Evolutionary conservation across 2,113 vertebrate species (phyloP), one percentile per base, ranked within the genome.

Genomic region (Urocynchramus pylzowi): DNA sequence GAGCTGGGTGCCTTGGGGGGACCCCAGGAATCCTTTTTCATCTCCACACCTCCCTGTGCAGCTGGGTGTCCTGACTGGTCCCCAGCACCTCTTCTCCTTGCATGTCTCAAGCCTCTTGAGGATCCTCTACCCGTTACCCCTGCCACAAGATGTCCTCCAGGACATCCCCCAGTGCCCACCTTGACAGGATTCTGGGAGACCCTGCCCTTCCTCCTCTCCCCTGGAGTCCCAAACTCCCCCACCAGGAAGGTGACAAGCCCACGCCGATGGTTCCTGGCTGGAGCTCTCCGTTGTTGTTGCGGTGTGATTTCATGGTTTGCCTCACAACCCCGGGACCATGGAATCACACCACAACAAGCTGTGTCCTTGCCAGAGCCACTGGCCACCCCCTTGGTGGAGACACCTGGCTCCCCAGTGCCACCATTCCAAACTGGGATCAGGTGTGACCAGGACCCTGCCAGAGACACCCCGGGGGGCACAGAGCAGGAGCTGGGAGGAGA

Each of bases 231-330:
- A 53, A n/a, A 86, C 45, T 49, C 45, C 70, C 67, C 59, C 37
- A 31, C 0, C 0, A 82, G 67, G 52, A 81, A 39, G 30, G 61
- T 9, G 23, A 79, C 12, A 73, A 89, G 77, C n/a, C 37, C 2
- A 0, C 4, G 31, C 11, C 0, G 0, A 13, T 21, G 57, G 37
- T 17, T 76, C 35, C 3, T 1, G 5, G 57, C 28, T 4, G 2
- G 41, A 54, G 44, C 6, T 3, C 73, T 70, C 10, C n/a, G n/a
- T n/a, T n/a, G n/a, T n/a, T n/a, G n/a, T n/a, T n/a, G n/a, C n/a
- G n/a, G n/a, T n/a, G n/a, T n/a, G n/a, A n/a, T n/a, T n/a, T n/a
- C n/a, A n/a, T n/a, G n/a, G n/a, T n/a, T n/a, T n/a, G n/a, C n/a
- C n/a, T n/a, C n/a, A n/a, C n/a, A n/a, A n/a, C n/a, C n/a, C n/a